phyloP scores from a whole-genome alignment of 2,113 vertebrate species.

The Parus major region DNA sequence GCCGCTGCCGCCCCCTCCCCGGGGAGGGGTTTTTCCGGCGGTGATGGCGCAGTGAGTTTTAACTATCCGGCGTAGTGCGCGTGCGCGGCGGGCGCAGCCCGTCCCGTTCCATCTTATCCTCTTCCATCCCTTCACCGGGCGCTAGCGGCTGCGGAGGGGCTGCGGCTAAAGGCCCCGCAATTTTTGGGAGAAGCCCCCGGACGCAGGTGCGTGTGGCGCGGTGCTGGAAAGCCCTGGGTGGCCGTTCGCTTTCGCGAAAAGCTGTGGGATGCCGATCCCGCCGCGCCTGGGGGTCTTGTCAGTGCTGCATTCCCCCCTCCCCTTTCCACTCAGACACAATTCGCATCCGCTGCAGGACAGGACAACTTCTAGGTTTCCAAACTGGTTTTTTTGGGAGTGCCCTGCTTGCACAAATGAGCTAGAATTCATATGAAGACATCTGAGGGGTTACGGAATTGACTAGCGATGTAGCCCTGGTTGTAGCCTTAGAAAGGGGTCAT shows the following conservation, averaged over 20 bases:
- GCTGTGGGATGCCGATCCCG: background rate
- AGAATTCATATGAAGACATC: fast-evolving
- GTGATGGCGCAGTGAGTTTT: conserved; percentile 69
- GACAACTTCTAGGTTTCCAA: background rate
- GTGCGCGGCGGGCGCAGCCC: background rate
- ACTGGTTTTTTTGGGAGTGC: fast-evolving
- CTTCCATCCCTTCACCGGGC: fast-evolving
- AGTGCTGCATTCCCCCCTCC: fast-evolving
- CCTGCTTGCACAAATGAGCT: fast-evolving
- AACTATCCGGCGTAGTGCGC: background rate
- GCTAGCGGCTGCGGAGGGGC: fast-evolving
- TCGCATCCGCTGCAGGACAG: fast-evolving
- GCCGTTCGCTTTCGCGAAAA: background rate
- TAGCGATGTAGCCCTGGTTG: background rate
- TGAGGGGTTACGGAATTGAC: background rate
- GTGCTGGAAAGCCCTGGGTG: background rate
- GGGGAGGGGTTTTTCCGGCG: background rate
- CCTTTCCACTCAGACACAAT: fast-evolving
- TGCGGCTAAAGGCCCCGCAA: background rate
- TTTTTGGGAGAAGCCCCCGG: background rate
- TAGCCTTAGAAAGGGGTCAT: background rate
- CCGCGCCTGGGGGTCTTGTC: fast-evolving
- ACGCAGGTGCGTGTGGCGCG: conserved; percentile 2
- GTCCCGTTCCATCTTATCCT: fast-evolving
- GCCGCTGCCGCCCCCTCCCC: background rate